phyloP scores from a whole-genome alignment of 2,113 vertebrate genomes.

The Percopsis transmontana region DNA sequence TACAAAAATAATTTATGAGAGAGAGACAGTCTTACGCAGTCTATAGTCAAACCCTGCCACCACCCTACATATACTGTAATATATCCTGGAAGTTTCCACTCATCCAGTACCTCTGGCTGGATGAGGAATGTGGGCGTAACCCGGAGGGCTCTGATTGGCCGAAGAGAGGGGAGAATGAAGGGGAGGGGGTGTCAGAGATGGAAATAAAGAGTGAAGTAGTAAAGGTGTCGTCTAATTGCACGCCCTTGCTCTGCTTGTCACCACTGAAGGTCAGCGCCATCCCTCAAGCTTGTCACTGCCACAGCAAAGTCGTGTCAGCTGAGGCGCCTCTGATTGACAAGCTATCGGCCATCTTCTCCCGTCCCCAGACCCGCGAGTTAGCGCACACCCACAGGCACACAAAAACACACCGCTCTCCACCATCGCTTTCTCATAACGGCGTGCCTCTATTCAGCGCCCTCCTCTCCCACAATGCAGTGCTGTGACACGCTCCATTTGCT shows the following conservation, averaged over 20 bases:
- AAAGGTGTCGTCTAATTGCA: conserved; percentile 44
- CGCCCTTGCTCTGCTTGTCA: conserved; percentile 35
- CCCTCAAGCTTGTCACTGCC: conserved; percentile 37
- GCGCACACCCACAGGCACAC: neutral
- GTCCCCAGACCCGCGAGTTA: neutral
- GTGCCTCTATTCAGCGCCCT: neutral
- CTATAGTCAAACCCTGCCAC: no score
- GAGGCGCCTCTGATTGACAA: conserved; percentile 52
- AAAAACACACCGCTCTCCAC: neutral
- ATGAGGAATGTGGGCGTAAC: conserved; percentile 14
- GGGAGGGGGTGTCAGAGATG: neutral
- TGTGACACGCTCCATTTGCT: conserved; percentile 12
- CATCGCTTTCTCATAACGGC: conserved; percentile 12
- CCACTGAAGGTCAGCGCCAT: conserved; percentile 59
- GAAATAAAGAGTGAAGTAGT: conserved; percentile 1
- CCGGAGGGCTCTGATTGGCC: neutral
- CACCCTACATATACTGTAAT: neutral
- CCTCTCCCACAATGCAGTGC: conserved; percentile 10
- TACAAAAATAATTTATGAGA: no score
- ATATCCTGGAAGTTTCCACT: neutral
- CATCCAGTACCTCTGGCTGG: conserved; percentile 10
- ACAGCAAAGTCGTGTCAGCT: conserved; percentile 29
- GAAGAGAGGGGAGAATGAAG: conserved; percentile 7
- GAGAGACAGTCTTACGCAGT: no score
- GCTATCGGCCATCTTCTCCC: conserved; percentile 47